phyloP scores from a whole-genome alignment of 1,140 invertebrate species.

The Tribolium castaneum region DNA sequence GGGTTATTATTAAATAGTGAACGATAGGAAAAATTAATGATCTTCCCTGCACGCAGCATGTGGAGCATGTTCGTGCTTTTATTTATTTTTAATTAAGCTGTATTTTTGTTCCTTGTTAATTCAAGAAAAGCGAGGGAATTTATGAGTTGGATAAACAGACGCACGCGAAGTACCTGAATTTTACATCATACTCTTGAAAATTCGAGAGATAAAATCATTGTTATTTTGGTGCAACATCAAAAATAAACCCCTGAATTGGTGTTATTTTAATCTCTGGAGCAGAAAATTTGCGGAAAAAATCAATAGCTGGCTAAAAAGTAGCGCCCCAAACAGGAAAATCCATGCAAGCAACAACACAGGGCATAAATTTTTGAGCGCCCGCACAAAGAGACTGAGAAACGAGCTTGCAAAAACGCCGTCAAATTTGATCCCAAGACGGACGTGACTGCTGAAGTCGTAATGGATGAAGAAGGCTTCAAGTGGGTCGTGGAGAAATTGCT shows the following conservation, averaged over 20 bases:
- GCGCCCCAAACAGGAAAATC: not conserved
- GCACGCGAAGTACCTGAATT: no score
- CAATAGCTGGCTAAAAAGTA: not conserved
- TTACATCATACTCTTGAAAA: not conserved
- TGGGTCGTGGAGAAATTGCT: constrained; percentile 5
- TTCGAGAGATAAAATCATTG: not conserved
- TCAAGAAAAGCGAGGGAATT: no score
- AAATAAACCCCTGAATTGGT: not conserved
- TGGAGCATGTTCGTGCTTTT: no score
- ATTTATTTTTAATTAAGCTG: no score
- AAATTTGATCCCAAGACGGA: not conserved
- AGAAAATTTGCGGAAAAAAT: not conserved
- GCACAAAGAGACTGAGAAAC: not conserved
- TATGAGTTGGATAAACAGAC: no score
- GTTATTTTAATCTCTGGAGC: not conserved
- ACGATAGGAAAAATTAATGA: no score
- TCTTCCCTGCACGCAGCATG: no score
- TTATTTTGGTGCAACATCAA: not conserved
- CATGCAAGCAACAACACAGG: not conserved
- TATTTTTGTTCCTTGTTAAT: no score
- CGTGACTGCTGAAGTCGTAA: constrained; percentile 10
- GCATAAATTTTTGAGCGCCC: not conserved
- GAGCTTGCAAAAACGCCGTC: not conserved
- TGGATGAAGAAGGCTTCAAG: constrained; percentile 1
- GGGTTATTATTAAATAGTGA: no score